Conservation (phyloP, 92 coral and sea anemone genomes). For the Epizoanthus ramosus region DNA sequence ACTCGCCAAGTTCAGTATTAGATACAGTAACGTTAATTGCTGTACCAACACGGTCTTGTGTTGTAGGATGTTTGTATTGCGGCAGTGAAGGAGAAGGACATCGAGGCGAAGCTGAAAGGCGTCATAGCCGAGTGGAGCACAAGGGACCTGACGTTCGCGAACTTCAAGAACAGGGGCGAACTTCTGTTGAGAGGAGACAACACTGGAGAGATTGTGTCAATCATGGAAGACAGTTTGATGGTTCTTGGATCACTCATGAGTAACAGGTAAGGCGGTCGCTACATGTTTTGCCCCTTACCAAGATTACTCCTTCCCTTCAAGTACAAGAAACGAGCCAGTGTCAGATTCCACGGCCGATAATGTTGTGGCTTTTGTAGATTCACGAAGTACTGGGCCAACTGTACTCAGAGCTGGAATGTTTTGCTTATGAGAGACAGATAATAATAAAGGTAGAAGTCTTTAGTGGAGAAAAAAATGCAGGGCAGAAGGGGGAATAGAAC, state of each 20-base stretch:
- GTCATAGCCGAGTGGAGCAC: slow-evolving; percentile 90
- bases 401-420: too few species aligned
- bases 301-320: too few species aligned
- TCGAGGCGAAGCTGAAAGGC: slow-evolving; percentile 83
- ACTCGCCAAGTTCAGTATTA: too few species aligned
- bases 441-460: too few species aligned
- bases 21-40: too few species aligned
- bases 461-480: not conserved
- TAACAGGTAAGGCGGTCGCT: slow-evolving; percentile 64
- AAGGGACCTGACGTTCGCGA: slow-evolving; percentile 79
- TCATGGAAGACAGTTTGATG: slow-evolving; percentile 93
- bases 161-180: slow-evolving; percentile 90
- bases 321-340: too few species aligned
- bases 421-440: too few species aligned
- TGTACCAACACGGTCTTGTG: not conserved
- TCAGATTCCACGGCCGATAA: too few species aligned
- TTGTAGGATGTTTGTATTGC: slow-evolving; percentile 83
- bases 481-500: too few species aligned
- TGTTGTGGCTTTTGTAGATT: too few species aligned
- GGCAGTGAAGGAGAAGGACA: slow-evolving; percentile 88
- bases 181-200: slow-evolving; percentile 84
- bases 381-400: too few species aligned
- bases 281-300: too few species aligned
- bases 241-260: slow-evolving; percentile 87
- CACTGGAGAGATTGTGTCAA: slow-evolving; percentile 80